Evolutionary conservation across 2,797 vertebrate species (phyloP).

Genomic region (Coracias cyanogaster): DNA sequence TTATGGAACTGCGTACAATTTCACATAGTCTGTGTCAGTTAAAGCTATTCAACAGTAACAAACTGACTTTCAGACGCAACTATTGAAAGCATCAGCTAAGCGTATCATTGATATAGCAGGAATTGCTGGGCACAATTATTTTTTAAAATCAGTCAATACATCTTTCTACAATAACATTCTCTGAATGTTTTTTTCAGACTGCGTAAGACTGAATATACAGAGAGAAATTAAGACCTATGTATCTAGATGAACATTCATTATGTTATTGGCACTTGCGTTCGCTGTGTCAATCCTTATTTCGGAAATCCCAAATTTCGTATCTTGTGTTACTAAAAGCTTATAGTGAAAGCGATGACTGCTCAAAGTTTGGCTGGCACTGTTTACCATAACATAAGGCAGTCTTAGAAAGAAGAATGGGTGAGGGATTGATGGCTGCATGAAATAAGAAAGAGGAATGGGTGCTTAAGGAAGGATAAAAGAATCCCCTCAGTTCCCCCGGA

Average conservation of each 20-base stretch:
- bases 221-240: neutral
- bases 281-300: neutral
- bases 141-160: neutral
- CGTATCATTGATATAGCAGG: neutral
- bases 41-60: slow-evolving; percentile 14
- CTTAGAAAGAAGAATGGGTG: no score
- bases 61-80: neutral
- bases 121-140: neutral
- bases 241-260: neutral
- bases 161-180: neutral
- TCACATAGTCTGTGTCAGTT: slow-evolving; percentile 1
- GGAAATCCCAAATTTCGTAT: neutral
- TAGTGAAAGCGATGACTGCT: neutral
- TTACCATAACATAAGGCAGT: no score
- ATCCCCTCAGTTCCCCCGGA: no score
- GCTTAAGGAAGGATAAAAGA: no score
- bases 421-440: no score
- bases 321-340: neutral
- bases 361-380: no score
- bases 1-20: neutral
- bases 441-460: no score
- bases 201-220: neutral
- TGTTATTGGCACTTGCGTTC: neutral
- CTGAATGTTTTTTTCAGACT: neutral
- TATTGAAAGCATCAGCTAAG: neutral